Base-by-base conservation (phyloP, 1,140 invertebrate genomes). In the Bradynema listronoti region DNA sequence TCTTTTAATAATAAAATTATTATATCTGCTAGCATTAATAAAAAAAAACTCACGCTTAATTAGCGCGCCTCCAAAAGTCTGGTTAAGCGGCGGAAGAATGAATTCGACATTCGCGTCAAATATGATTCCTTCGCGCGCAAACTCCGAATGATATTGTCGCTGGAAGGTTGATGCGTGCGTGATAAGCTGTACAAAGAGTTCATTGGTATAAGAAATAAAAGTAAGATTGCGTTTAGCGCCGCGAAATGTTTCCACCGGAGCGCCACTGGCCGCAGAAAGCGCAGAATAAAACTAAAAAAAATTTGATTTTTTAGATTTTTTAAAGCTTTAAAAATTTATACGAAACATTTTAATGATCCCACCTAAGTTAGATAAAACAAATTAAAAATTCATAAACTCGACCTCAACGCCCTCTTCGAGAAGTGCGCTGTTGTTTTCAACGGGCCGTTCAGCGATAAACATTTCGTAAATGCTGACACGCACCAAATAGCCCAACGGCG, bases 161-260 rank as follows among this genome's bases (percentile, higher is more conserved):
- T 25, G 19, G 1, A 58, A 33, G 29, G 33, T 34, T 16, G 50
- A 42, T 1, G 47, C 32, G 36, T 52, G 32, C 19, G 67, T 45
- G 9, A 11, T 56, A 30, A 74, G 33, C 30, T 29, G 27, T 9
- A 74, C 24, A 32, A 62, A 59, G 2, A 70, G 34, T 34, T 74
- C 66, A 41, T 74, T 70, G 2, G 65, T 54, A 41, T 75, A 66
- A 2, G 71, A 74, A 2, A 33, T n/a, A 41, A 56, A 69, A 33
- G n/a, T 34, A 16, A 68, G 25, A 49, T 72, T 58, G 54, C 36
- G 25, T 14, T 32, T 16, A 32, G 9, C 9, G 58, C 46, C 53
- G 53, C 53, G 54, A 7, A 51, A 7, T 9, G 46, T 56, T 16
- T 45, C 46, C 22, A 34, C n/a, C n/a, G n/a, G n/a, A n/a, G n/a